phyloP scores from a whole-genome alignment of 2,888 invertebrate species.

The Thymelicus acteon region DNA sequence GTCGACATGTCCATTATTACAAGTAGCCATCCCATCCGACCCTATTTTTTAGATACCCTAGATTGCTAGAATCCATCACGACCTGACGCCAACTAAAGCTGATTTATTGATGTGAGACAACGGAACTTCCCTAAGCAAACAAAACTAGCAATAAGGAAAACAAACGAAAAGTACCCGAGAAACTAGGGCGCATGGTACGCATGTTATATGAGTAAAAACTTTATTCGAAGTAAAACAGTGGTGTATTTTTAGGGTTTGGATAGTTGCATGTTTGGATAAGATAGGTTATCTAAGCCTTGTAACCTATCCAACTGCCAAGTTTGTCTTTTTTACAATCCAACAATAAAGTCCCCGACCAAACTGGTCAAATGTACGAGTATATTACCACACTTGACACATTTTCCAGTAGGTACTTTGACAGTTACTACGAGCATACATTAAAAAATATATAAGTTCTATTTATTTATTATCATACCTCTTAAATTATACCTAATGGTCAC shows the following conservation, averaged over 20 bases:
- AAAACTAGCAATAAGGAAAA: constrained; percentile 7
- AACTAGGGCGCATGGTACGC: not conserved
- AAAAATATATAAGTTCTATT: too few species aligned
- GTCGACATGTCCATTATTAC: not conserved
- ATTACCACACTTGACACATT: too few species aligned
- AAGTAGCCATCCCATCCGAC: constrained; percentile 1
- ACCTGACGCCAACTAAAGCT: constrained; percentile 4
- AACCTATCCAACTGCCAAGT: too few species aligned
- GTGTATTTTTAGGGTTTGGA: not conserved
- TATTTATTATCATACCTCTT: too few species aligned
- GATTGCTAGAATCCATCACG: constrained; percentile 7
- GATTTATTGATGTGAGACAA: constrained; percentile 13
- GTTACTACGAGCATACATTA: too few species aligned
- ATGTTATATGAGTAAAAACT: constrained; percentile 1
- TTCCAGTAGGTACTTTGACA: too few species aligned
- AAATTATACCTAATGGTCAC: too few species aligned
- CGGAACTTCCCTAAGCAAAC: constrained; percentile 3
- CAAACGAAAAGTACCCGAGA: not conserved
- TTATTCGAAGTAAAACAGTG: not conserved
- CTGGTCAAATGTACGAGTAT: too few species aligned
- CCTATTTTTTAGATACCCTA: constrained; percentile 4
- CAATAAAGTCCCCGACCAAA: too few species aligned
- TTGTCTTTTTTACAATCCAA: too few species aligned
- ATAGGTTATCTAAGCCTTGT: too few species aligned
- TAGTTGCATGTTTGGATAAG: not conserved